Percentiles rank a stretch among this genome's conserved stretches.
Evolutionary conservation across 2,113 vertebrate genomes (phyloP).

Genomic region (Passer domesticus): DNA sequence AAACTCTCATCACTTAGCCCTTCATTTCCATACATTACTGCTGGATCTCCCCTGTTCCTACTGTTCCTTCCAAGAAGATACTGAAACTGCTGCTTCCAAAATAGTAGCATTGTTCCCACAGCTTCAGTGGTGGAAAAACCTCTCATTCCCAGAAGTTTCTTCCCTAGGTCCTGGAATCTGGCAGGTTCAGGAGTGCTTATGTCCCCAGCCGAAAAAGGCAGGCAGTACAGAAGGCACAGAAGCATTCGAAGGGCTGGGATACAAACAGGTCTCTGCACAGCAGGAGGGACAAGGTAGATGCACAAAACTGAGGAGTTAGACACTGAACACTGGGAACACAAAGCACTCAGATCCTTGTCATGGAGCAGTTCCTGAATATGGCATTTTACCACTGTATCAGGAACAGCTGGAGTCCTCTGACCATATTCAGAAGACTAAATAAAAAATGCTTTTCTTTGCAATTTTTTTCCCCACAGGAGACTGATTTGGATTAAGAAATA

Average conservation of each 20-base stretch:
- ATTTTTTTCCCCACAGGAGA: too few species aligned
- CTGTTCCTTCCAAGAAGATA: neutral
- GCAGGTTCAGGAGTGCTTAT: neutral
- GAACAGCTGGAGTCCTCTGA: neutral
- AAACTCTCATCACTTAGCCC: neutral
- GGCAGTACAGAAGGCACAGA: neutral
- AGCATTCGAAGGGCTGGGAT: neutral
- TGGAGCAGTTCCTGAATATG: neutral
- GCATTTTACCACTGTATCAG: neutral
- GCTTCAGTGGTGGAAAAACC: accelerated
- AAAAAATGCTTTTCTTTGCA: neutral
- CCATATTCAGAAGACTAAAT: neutral
- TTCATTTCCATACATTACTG: neutral
- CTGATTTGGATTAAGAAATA: neutral
- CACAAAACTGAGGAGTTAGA: neutral
- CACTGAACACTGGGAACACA: neutral
- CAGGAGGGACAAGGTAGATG: neutral
- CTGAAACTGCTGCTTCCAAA: neutral
- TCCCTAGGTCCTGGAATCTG: neutral
- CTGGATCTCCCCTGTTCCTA: neutral
- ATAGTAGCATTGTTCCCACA: accelerated
- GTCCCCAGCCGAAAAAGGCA: neutral
- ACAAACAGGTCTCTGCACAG: neutral
- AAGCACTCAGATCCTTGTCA: neutral
- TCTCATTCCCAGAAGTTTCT: neutral